Evolutionary conservation across 2,113 vertebrate species (phyloP), one percentile per base, ranked within the genome.

Genomic region (Macquaria ambigua): DNA sequence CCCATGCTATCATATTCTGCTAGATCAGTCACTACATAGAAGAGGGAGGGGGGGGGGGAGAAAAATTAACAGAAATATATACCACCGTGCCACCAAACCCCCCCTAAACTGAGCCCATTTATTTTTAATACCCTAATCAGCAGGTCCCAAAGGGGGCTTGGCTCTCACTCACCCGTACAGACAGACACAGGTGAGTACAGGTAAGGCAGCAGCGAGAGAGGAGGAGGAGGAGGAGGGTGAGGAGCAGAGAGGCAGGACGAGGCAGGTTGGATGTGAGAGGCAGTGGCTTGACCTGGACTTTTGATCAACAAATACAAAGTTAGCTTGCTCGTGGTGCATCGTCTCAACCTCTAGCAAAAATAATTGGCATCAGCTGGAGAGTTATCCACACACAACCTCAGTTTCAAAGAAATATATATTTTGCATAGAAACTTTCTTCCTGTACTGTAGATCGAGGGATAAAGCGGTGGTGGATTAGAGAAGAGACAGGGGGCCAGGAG

Each of bases 41-140:
- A 87, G 74, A 59, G 74, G 73, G 39, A 71, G 73, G 46, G 37
- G 50, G 59, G 74, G 72, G 75, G 79, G 69, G 3, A 88, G 83
- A 95, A 96, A 95, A 95, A 95, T 95, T 93, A 93, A 95, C 95
- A 95, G 94, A 95, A 96, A 95, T 96, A 95, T 96, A 95, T 94
- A 95, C 95, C 91, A 21, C 85, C 75, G 62, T 89, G 89, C 81
- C 85, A 89, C 87, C 79, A 85, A 77, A 16, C 83, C 78, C 75
- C 86, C 88, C 88, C 87, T 91, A 92, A 94, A 93, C 93, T 88
- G 77, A 90, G 67, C 85, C 86, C 92, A 95, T 96, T 95, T 91
- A 96, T 96, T 94, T 95, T 95, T 95, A 96, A 95, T 95, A 94
- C 87, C 82, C 91, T 94, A 92, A 94, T 95, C 91, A 95, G 90